These are phyloP conservation scores for Petrocephalus schoutedeni DNA, from an alignment of 2,797 vertebrate species.

Conservation along the genomic window DNA sequence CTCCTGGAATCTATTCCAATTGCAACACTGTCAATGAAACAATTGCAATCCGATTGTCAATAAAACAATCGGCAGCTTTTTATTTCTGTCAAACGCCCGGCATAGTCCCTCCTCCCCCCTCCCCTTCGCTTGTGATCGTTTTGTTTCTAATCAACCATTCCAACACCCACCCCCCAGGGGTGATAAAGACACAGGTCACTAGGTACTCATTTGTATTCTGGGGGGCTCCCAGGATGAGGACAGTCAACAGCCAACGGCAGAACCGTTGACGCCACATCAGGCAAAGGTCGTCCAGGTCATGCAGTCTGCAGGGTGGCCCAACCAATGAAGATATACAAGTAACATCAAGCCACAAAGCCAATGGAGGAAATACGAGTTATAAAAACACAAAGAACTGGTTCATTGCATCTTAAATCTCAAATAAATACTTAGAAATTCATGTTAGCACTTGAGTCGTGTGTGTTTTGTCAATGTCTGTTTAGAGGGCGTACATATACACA, in stretches of 20 bases:
- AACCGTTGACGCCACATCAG: background rate
- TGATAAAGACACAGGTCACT: background rate
- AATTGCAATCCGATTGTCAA: background rate
- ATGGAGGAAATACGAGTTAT: background rate
- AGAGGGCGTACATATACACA: background rate
- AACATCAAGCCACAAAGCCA: background rate
- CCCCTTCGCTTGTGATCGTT: background rate
- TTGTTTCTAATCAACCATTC: background rate
- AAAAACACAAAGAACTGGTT: background rate
- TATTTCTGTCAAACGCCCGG: background rate
- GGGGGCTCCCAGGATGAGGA: conserved; percentile 7
- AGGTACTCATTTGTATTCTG: conserved; percentile 12
- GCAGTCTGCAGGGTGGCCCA: background rate
- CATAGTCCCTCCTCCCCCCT: background rate
- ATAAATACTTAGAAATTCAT: background rate
- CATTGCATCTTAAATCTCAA: background rate
- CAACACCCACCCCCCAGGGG: background rate
- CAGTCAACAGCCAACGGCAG: background rate
- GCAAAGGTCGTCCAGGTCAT: background rate
- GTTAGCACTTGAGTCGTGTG: background rate
- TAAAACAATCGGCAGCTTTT: background rate
- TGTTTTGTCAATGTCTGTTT: background rate
- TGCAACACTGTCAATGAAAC: background rate
- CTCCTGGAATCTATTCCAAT: too few relatives aligned
- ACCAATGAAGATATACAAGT: background rate